Evolutionary conservation across 2,797 vertebrate species (phyloP).

Genomic region (Gila robusta): DNA sequence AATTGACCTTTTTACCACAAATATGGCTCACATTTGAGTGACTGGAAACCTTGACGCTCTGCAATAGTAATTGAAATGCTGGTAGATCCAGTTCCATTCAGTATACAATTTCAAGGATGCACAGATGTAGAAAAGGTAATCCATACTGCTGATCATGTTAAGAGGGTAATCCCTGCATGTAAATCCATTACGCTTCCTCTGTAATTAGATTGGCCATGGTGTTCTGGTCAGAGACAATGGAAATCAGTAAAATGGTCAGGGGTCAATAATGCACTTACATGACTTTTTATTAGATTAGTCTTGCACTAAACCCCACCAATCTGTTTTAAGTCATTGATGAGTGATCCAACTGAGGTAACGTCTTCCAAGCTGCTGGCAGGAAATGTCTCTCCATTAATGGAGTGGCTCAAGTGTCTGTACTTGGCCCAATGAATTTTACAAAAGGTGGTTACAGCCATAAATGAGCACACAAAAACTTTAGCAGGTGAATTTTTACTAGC

Average conservation of each 20-base stretch:
- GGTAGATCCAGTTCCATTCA: conserved; percentile 66
- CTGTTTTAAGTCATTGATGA: conserved; percentile 49
- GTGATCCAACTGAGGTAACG: conserved; percentile 40
- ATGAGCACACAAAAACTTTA: background rate
- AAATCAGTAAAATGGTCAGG: conserved; percentile 49
- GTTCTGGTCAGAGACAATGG: conserved; percentile 56
- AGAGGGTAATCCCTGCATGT: conserved; percentile 63
- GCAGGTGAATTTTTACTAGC: background rate
- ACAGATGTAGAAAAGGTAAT: conserved; percentile 63
- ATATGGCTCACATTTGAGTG: conserved; percentile 11
- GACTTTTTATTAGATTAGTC: conserved; percentile 62
- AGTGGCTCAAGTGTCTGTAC: conserved; percentile 26
- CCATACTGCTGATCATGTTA: conserved; percentile 72
- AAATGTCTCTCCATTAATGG: conserved; percentile 23
- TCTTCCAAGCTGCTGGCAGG: conserved; percentile 18
- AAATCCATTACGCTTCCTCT: conserved; percentile 68
- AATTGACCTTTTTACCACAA: conserved; percentile 17
- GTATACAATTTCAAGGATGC: conserved; percentile 65
- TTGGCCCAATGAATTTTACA: background rate
- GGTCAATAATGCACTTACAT: conserved; percentile 59
- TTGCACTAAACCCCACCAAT: conserved; percentile 54
- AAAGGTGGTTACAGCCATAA: background rate
- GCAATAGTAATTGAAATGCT: conserved; percentile 55
- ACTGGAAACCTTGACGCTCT: background rate
- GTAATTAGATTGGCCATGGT: conserved; percentile 54